phyloP scores from a whole-genome alignment of 2,113 vertebrate species.

The Gambusia affinis region DNA sequence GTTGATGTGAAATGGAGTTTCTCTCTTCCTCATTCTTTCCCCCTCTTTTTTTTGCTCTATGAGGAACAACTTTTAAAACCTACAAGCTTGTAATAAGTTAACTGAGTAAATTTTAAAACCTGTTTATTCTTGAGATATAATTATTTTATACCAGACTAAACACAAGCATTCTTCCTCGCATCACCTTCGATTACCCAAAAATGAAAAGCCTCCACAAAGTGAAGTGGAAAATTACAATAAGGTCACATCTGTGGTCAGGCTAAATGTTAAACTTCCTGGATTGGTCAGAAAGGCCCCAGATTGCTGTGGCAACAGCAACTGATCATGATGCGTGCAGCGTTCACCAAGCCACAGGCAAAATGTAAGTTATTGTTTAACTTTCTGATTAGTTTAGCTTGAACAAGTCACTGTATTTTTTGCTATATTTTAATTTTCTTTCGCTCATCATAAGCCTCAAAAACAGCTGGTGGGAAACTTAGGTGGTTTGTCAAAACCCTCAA shows the following conservation, averaged over 20 bases:
- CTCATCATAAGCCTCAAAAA: background rate
- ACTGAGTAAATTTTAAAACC: too few species aligned
- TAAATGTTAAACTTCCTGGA: background rate
- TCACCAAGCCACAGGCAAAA: background rate
- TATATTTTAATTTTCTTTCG: background rate
- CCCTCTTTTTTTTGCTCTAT: too few species aligned
- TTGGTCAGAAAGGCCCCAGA: background rate
- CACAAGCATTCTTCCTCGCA: too few species aligned
- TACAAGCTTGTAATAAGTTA: too few species aligned
- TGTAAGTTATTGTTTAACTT: background rate
- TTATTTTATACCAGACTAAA: too few species aligned
- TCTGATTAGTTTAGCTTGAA: background rate
- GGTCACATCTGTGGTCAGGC: background rate
- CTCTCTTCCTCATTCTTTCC: too few species aligned
- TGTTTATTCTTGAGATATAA: too few species aligned
- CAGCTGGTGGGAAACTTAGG: background rate
- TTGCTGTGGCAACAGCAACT: background rate
- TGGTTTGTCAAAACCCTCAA: background rate
- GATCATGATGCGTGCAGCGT: background rate
- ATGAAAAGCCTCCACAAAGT: too few species aligned
- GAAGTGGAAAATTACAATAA: too few species aligned
- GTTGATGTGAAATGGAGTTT: too few species aligned
- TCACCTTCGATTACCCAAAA: background rate
- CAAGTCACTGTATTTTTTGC: background rate
- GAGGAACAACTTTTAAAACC: too few species aligned